Evolutionary conservation across 1,140 invertebrate species (phyloP).

Genomic region (Drosophila lacteicornis): DNA sequence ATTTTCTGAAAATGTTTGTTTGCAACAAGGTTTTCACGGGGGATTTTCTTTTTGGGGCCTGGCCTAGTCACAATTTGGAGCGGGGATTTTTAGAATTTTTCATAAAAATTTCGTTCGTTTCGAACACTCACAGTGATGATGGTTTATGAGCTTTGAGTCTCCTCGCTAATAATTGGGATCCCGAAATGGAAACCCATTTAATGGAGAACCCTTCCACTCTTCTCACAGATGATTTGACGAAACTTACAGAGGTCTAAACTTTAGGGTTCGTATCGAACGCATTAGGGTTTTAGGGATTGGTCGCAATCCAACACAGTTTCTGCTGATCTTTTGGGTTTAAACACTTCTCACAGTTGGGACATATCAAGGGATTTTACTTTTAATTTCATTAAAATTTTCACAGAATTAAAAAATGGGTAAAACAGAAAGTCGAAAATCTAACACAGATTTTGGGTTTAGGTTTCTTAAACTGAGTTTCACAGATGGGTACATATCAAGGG

Average conservation of each 20-base stretch:
- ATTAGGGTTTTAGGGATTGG: neutral
- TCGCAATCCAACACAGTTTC: conserved; percentile 28
- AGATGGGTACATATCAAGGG: conserved; percentile 4
- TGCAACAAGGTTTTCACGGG: conserved; percentile 23
- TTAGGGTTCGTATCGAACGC: conserved; percentile 42
- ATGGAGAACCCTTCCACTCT: conserved; percentile 6
- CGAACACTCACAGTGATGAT: conserved; percentile 55
- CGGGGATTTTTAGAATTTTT: conserved; percentile 59
- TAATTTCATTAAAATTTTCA: conserved; percentile 59
- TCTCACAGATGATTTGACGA: conserved; percentile 78
- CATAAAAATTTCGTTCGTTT: conserved; percentile 59
- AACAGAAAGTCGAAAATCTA: neutral
- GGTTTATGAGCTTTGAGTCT: conserved; percentile 16
- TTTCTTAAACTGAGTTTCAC: conserved; percentile 7
- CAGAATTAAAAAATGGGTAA: conserved; percentile 8
- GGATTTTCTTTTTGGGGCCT: conserved; percentile 8
- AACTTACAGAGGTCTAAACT: conserved; percentile 50
- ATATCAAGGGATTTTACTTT: conserved; percentile 53
- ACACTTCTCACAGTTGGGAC: conserved; percentile 48
- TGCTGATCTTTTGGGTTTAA: conserved; percentile 42
- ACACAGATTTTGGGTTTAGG: conserved; percentile 11
- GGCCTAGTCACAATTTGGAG: conserved; percentile 46
- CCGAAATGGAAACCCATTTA: neutral
- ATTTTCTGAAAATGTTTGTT: conserved; percentile 71
- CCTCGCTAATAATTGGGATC: neutral